Percentiles rank a stretch among this genome's conserved stretches.
Conservation (phyloP, 2,888 invertebrate species). For the Aleiodes testaceus region DNA sequence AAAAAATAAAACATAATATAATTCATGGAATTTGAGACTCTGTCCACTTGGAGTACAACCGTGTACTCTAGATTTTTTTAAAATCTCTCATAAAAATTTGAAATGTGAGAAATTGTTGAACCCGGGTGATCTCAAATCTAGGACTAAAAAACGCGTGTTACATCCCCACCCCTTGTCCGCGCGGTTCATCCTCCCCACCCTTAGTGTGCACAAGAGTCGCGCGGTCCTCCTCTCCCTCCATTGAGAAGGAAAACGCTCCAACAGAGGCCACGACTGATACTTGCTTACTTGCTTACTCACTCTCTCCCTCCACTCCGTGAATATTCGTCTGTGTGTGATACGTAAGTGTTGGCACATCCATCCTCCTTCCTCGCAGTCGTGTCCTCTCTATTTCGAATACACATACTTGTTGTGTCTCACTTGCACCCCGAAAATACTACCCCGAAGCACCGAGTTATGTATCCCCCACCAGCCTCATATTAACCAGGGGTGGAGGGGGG, state of each 20-base stretch:
- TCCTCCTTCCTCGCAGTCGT: conserved; percentile 44
- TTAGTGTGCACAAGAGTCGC: conserved; percentile 26
- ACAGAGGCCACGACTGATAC: conserved; percentile 24
- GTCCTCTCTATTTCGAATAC: not conserved
- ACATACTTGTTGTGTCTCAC: conserved; percentile 26
- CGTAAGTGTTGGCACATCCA: conserved; percentile 19
- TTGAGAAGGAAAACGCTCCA: conserved; percentile 20
- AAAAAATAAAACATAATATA: no score
- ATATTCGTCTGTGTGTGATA: not conserved
- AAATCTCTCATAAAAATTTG: no score
- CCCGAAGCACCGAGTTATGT: conserved; percentile 53
- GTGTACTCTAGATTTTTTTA: conserved; percentile 58
- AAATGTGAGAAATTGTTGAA: conserved; percentile 30
- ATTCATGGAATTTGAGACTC: not conserved
- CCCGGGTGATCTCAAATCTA: conserved; percentile 21
- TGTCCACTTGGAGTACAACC: conserved; percentile 13
- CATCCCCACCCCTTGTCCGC: conserved; percentile 34
- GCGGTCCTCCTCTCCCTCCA: conserved; percentile 38
- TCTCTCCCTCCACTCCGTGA: conserved; percentile 52
- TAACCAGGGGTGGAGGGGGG: conserved; percentile 51
- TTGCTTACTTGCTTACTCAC: conserved; percentile 47
- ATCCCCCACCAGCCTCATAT: conserved; percentile 57
- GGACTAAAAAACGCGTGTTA: conserved; percentile 47
- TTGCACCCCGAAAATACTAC: conserved; percentile 41
- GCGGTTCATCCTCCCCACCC: conserved; percentile 47